Percentiles rank a stretch among this genome's conserved stretches.
These are phyloP conservation scores for Trichopria drosophilae DNA, from an alignment of 2,888 invertebrate species.

Conservation along the genomic window DNA sequence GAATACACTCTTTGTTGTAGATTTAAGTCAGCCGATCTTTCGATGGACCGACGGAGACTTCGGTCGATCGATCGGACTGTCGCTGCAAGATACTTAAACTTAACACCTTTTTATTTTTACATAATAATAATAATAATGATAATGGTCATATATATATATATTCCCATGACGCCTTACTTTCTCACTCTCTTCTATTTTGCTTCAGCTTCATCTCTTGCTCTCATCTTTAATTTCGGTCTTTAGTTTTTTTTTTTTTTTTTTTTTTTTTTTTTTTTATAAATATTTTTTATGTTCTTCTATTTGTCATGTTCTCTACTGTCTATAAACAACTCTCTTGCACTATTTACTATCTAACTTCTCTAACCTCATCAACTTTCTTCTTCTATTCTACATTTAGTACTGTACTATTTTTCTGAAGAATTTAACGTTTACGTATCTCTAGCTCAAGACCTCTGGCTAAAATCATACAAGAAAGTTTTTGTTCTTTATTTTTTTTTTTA, in stretches of 20 bases:
- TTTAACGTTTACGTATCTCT: no score
- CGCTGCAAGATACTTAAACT: constrained; percentile 24
- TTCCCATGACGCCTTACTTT: constrained; percentile 10
- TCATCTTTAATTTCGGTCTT: not conserved
- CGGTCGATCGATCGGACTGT: constrained; percentile 42
- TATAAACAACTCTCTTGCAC: no score
- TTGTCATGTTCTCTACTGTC: not conserved
- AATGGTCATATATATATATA: no score
- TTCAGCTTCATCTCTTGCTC: constrained; percentile 7
- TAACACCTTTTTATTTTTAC: constrained; percentile 26
- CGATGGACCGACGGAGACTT: constrained; percentile 2
- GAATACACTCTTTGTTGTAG: constrained; percentile 60
- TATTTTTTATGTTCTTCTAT: not conserved
- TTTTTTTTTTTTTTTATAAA: not conserved
- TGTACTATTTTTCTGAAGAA: no score
- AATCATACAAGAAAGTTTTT: no score
- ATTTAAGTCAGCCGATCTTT: constrained; percentile 52
- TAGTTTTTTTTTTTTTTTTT: not conserved
- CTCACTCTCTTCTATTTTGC: constrained; percentile 20
- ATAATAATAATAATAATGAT: no score
- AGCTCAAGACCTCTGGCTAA: no score
- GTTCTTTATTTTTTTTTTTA: constrained; percentile 24
- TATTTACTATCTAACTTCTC: no score
- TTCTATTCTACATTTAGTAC: no score
- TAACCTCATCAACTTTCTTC: no score